Evolutionary conservation across 1,140 invertebrate species (phyloP), one percentile per base, ranked within the genome.

Genomic region (Lithobius niger): DNA sequence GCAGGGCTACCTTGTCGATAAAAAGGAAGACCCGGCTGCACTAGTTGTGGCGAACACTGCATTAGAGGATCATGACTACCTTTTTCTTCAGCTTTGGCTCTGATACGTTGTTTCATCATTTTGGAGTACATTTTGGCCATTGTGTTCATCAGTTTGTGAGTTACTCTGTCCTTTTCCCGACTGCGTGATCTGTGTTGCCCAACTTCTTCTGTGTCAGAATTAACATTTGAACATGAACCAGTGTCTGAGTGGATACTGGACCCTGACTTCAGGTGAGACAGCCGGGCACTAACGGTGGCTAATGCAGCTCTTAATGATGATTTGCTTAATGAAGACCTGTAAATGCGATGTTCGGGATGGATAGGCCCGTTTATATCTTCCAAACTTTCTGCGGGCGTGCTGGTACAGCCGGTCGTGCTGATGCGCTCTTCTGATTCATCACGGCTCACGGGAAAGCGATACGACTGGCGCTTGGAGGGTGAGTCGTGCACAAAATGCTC

Each of bases 301-400:
- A 76, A 64, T 16, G 76, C 67, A 44, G 68, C 66, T 57, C 67
- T 69, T 13, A 76, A 60, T 1, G 71, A 67, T 27, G 69, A 67
- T 61, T 67, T 71, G 25, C 71, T 69, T 2, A 70, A 59, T 36
- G 65, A 76, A 0, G 79, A 74, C 57, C 80, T 76, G 60, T 86
- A 86, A 58, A 86, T 84, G 68, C 82, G 84, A 61, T 84, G 81
- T 63, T 85, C 82, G 0, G 83, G 83, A 65, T 85, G 83, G 54
- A 83, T 75, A 60, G 78, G 78, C 43, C 71, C 54, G 50, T 18
- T 28, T 19, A 55, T 48, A 54, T 61, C 61, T 42, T 70, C 71
- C 36, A 67, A 69, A 58, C 67, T 74, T 45, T 59, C 70, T 27
- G 58, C 70, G 57, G 31, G 74, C 64, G 61, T 75, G 65, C 36